These are phyloP conservation scores for Xenotilapia flavipinnis DNA, from an alignment of 2,113 vertebrate species.

Conservation along the genomic window DNA sequence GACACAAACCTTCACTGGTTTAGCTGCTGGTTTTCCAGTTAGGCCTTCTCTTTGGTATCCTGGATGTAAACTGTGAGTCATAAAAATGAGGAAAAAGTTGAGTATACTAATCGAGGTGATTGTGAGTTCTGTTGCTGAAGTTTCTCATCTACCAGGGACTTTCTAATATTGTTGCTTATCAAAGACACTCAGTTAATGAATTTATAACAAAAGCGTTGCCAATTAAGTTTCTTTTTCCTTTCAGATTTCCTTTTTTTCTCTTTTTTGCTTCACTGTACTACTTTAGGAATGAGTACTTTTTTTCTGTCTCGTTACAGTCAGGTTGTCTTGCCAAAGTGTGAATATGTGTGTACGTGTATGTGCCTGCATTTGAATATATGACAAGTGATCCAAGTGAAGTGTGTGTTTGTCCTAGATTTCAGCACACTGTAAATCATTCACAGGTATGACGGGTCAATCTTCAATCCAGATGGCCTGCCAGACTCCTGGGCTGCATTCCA, in stretches of 20 bases:
- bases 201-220: rapidly evolving
- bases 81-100: background rate
- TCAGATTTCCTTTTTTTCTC: rapidly evolving
- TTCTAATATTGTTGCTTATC: background rate
- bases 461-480: slow-evolving; percentile 56
- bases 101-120: background rate
- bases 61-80: background rate
- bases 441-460: slow-evolving; percentile 54
- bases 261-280: background rate
- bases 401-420: slow-evolving; percentile 4
- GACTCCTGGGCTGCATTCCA: slow-evolving; percentile 29
- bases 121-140: background rate
- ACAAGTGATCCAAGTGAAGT: background rate
- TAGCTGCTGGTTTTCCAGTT: slow-evolving; percentile 16
- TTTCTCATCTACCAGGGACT: background rate
- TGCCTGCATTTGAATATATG: background rate
- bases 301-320: background rate
- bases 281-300: background rate
- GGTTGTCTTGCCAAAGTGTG: background rate
- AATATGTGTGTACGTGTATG: background rate
- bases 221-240: background rate
- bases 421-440: slow-evolving; percentile 49
- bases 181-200: background rate
- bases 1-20: background rate
- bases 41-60: background rate